Percentiles rank a stretch among this genome's conserved stretches.
Conservation (phyloP, 2,113 vertebrate species). For the Bungarus multicinctus region DNA sequence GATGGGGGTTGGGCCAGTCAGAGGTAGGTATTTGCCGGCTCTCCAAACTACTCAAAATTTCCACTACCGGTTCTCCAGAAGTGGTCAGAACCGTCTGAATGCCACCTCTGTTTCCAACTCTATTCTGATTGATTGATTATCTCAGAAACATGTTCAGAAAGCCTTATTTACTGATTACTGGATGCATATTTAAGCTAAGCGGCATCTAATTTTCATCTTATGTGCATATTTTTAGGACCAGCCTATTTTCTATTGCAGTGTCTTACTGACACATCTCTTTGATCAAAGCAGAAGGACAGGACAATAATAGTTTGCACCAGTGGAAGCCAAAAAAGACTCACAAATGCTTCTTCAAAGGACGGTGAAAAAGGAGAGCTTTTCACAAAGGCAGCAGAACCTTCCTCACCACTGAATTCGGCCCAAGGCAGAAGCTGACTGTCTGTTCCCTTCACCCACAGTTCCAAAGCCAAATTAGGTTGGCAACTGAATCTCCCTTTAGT, state of each 20-base stretch:
- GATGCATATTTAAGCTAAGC: background rate
- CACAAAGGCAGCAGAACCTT: background rate
- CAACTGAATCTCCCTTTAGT: background rate
- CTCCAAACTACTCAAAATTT: too few relatives aligned
- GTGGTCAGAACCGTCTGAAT: too few relatives aligned
- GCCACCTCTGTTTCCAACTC: too few relatives aligned
- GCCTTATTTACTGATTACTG: background rate
- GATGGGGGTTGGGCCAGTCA: too few relatives aligned
- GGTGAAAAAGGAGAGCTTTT: too few relatives aligned
- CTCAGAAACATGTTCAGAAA: background rate
- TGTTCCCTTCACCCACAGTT: background rate
- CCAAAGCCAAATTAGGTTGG: background rate
- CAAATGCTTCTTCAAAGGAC: background rate
- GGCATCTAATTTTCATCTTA: background rate
- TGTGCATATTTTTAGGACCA: background rate
- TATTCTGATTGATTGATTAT: too few relatives aligned
- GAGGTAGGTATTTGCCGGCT: too few relatives aligned
- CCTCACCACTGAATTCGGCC: background rate
- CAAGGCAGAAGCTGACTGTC: background rate
- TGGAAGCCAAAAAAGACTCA: background rate
- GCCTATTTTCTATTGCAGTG: background rate
- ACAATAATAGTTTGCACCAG: background rate
- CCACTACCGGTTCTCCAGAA: too few relatives aligned
- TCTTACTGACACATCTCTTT: background rate
- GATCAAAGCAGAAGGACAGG: background rate